These are phyloP conservation scores for Bembecia ichneumoniformis DNA, from an alignment of 2,888 invertebrate genomes.

Conservation along the genomic window DNA sequence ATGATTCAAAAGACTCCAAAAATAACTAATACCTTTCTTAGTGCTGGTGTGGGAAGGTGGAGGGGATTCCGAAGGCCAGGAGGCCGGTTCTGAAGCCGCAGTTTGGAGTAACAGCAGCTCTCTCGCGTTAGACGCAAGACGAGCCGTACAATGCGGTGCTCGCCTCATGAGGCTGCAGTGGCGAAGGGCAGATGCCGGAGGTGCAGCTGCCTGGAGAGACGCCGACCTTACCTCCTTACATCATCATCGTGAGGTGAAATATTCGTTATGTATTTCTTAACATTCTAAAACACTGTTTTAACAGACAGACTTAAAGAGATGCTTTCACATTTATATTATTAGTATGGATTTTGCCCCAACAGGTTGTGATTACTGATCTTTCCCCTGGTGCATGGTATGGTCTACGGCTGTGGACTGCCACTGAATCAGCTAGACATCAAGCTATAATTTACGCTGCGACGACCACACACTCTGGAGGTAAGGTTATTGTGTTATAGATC, in stretches of 20 bases:
- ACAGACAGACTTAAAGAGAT: not conserved
- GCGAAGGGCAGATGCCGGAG: slow-evolving; percentile 44
- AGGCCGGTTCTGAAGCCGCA: slow-evolving; percentile 53
- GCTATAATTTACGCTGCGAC: slow-evolving; percentile 82
- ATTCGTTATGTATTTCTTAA: not conserved
- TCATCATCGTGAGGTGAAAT: slow-evolving; percentile 54
- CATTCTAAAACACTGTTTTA: not conserved
- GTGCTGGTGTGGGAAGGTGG: slow-evolving; percentile 65
- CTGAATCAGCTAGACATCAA: slow-evolving; percentile 76
- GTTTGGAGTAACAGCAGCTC: slow-evolving; percentile 67
- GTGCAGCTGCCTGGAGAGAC: slow-evolving; percentile 49
- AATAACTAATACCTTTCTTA: slow-evolving; percentile 14
- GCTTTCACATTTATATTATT: not conserved
- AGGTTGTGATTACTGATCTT: slow-evolving; percentile 74
- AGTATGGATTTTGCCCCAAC: not conserved
- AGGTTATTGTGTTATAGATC: not conserved
- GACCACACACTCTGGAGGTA: slow-evolving; percentile 79
- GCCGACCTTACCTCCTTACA: slow-evolving; percentile 58
- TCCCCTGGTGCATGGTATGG: slow-evolving; percentile 83
- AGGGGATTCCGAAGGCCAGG: slow-evolving; percentile 35
- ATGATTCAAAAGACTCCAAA: not conserved
- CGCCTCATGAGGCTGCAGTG: slow-evolving; percentile 59
- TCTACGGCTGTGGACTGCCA: slow-evolving; percentile 80
- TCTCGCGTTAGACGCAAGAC: slow-evolving; percentile 54
- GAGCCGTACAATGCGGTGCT: slow-evolving; percentile 60